Evolutionary conservation across 2,888 invertebrate genomes (phyloP).

Genomic region (Drosophila buzzatii): DNA sequence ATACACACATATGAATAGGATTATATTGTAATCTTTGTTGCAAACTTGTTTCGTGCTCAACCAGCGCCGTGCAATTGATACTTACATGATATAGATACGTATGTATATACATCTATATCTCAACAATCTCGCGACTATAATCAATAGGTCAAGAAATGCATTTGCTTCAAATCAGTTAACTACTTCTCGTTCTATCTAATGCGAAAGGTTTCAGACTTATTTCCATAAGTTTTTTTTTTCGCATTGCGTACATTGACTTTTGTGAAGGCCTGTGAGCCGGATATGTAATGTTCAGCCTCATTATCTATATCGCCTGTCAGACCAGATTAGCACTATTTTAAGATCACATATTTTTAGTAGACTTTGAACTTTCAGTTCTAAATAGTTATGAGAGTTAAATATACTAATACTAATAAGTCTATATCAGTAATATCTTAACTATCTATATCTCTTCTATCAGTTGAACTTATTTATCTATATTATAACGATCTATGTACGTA

Average conservation of each 20-base stretch:
- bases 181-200: constrained; percentile 12
- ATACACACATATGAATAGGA: constrained; percentile 21
- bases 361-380: background rate
- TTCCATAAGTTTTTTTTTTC: constrained; percentile 1
- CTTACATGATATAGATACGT: background rate
- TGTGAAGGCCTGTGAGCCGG: constrained; percentile 5
- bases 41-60: constrained; percentile 38
- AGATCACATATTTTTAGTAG: background rate
- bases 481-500: background rate
- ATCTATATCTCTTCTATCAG: background rate
- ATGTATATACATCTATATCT: background rate
- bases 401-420: too few relatives aligned
- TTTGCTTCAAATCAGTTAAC: constrained; percentile 14
- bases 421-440: too few relatives aligned
- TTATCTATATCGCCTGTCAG: constrained; percentile 8
- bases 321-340: constrained; percentile 1
- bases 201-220: constrained; percentile 10
- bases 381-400: background rate
- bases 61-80: constrained; percentile 29
- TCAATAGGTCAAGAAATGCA: constrained; percentile 39
- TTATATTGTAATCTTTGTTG: constrained; percentile 19
- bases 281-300: constrained; percentile 6
- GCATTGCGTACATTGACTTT: constrained; percentile 11
- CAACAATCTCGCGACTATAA: background rate
- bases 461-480: background rate